phyloP scores from a whole-genome alignment of 2,113 vertebrate genomes.

The Gadus macrocephalus region DNA sequence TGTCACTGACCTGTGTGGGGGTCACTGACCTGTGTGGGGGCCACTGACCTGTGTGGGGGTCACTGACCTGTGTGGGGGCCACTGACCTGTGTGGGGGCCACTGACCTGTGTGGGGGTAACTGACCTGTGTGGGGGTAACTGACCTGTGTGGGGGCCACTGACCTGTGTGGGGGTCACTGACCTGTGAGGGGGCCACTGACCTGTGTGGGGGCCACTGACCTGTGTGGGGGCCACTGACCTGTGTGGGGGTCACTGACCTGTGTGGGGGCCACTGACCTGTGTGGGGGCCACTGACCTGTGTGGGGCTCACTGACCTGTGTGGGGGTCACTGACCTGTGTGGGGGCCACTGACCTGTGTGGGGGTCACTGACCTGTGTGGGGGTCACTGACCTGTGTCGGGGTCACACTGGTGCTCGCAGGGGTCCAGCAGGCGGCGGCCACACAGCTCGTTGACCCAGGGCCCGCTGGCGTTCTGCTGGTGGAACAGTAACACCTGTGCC shows the following conservation, averaged over 20 bases:
- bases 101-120: too few species aligned
- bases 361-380: not conserved
- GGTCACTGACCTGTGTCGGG: slow-evolving; percentile 83
- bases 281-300: not conserved
- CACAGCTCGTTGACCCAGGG: slow-evolving; percentile 94
- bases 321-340: not conserved
- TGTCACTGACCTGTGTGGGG: not conserved
- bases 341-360: not conserved
- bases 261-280: not conserved
- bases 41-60: too few species aligned
- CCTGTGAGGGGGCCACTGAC: not conserved
- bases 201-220: not conserved
- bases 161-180: too few species aligned
- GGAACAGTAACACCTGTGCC: slow-evolving; percentile 91
- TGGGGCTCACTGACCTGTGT: not conserved
- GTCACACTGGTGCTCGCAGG: slow-evolving; percentile 96
- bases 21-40: too few species aligned
- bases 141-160: too few species aligned
- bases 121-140: too few species aligned
- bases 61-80: too few species aligned
- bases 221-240: not conserved
- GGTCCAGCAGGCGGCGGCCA: slow-evolving; percentile 88
- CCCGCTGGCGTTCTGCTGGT: slow-evolving; percentile 96
- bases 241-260: not conserved
- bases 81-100: too few species aligned